phyloP scores from a whole-genome alignment of 2,888 invertebrate genomes.

The Eristalis pertinax region DNA sequence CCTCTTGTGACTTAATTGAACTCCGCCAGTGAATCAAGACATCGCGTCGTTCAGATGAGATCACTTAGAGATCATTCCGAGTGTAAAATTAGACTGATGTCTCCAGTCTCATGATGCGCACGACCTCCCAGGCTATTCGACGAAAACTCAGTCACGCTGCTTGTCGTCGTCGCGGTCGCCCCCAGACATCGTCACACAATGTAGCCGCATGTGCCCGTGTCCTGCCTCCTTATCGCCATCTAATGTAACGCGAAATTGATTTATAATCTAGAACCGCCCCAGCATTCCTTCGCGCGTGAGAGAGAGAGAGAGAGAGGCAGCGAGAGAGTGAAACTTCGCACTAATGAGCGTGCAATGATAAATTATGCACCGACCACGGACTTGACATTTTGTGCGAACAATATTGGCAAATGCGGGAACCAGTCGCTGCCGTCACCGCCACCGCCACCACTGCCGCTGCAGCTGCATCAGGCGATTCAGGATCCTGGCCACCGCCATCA shows the following conservation, averaged over 20 bases:
- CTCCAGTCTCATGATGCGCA: not conserved
- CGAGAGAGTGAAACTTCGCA: not conserved
- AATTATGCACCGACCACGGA: constrained; percentile 62
- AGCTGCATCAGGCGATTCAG: constrained; percentile 30
- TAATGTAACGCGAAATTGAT: constrained; percentile 62
- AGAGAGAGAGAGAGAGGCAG: not conserved
- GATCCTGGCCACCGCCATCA: not conserved
- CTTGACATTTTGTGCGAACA: constrained; percentile 68
- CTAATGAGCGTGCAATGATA: constrained; percentile 68
- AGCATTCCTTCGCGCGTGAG: constrained; percentile 43
- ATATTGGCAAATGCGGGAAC: constrained; percentile 64
- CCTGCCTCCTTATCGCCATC: constrained; percentile 26
- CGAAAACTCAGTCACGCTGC: not conserved
- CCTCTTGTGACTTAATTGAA: too few relatives aligned
- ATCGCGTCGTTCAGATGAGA: not conserved
- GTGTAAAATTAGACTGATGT: not conserved
- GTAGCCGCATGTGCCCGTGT: constrained; percentile 5
- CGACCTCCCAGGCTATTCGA: not conserved
- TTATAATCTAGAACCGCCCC: constrained; percentile 52
- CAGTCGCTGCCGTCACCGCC: not conserved
- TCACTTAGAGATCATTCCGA: not conserved
- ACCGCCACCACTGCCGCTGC: too few relatives aligned
- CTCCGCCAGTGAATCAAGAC: not conserved
- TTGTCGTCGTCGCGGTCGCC: not conserved
- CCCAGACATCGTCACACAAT: not conserved